Evolutionary conservation across 1,140 invertebrate species (phyloP).

Genomic region (Solenopsis fugax): DNA sequence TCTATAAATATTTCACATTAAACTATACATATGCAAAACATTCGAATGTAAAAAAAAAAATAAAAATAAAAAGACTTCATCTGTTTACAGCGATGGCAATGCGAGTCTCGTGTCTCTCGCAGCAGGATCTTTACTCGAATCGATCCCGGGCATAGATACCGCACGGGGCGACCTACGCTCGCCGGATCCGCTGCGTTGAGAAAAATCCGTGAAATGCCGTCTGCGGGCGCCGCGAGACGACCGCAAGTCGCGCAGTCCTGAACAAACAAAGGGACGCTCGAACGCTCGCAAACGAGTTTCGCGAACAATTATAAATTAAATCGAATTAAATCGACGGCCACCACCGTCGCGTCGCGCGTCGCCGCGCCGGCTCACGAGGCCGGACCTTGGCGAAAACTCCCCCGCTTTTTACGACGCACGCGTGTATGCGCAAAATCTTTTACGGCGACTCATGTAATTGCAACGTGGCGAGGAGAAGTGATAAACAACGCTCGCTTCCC

Average conservation of each 20-base stretch:
- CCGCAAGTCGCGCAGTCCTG: neutral
- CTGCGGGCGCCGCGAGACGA: neutral
- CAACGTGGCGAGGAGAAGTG: slow-evolving; percentile 60
- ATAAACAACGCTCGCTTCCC: slow-evolving; percentile 72
- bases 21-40: neutral
- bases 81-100: neutral
- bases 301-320: slow-evolving; percentile 56
- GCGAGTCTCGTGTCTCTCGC: neutral
- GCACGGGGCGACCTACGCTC: neutral
- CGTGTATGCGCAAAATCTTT: slow-evolving; percentile 55
- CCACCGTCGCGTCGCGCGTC: neutral
- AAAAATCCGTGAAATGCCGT: slow-evolving; percentile 39
- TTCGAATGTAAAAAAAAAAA: neutral
- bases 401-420: slow-evolving; percentile 43
- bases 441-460: slow-evolving; percentile 63
- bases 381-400: slow-evolving; percentile 50
- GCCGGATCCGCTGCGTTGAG: neutral
- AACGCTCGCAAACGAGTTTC: slow-evolving; percentile 44
- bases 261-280: slow-evolving; percentile 46
- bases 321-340: slow-evolving; percentile 54
- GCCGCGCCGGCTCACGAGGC: neutral
- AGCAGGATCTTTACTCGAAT: slow-evolving; percentile 26
- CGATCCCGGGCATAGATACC: slow-evolving; percentile 27
- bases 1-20: neutral
- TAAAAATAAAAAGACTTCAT: neutral